A percentile compares a stretch with the other conserved stretches of the same genome.
Conservation (phyloP, 2,888 invertebrate genomes). For the Philaethria dido region DNA sequence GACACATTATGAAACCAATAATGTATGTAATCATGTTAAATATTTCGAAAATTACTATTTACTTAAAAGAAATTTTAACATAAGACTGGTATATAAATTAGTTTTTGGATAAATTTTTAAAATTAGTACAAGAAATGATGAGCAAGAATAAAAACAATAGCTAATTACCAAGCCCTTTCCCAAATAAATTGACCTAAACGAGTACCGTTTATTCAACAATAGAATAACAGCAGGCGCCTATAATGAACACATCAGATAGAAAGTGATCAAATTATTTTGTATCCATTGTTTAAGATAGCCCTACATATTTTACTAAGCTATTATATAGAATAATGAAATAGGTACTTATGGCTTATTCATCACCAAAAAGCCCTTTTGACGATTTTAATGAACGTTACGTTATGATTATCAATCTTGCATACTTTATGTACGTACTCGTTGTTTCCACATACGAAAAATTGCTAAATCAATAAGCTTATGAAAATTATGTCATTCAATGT, state of each 20-base stretch:
- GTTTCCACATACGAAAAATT: too few relatives aligned
- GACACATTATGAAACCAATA: neutral
- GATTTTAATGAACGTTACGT: too few relatives aligned
- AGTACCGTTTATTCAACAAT: slow-evolving; percentile 31
- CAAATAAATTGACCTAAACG: slow-evolving; percentile 15
- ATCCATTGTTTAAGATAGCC: slow-evolving; percentile 29
- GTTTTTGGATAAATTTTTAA: neutral
- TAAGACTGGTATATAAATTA: too few relatives aligned
- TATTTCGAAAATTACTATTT: too few relatives aligned
- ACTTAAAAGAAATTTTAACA: too few relatives aligned
- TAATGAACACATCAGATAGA: slow-evolving; percentile 33
- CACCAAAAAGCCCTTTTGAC: too few relatives aligned
- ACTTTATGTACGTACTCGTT: too few relatives aligned
- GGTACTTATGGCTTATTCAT: too few relatives aligned
- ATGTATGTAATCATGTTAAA: neutral
- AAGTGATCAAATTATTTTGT: slow-evolving; percentile 36
- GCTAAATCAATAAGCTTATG: too few relatives aligned
- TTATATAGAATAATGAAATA: neutral
- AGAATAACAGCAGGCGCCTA: slow-evolving; percentile 35
- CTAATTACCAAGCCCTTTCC: slow-evolving; percentile 7
- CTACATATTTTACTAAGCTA: slow-evolving; percentile 22
- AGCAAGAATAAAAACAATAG: neutral
- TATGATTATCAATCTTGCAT: too few relatives aligned
- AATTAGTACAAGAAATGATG: neutral
- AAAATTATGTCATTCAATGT: too few relatives aligned